Evolutionary conservation across 2,797 vertebrate species (phyloP).

Genomic region (Acanthopagrus latus): DNA sequence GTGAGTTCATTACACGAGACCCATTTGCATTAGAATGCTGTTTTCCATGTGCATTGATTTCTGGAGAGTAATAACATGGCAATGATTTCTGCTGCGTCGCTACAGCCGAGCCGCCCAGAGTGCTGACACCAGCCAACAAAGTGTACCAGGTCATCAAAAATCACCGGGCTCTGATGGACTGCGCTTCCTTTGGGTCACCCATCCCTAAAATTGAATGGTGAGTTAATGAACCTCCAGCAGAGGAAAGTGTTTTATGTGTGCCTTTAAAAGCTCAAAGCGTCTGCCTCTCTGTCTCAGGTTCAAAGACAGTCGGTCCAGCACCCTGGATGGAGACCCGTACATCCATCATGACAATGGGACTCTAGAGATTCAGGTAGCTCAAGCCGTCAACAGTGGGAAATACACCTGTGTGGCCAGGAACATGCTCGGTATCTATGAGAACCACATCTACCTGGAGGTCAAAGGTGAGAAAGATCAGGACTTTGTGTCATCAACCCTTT

Average conservation of each 20-base stretch:
- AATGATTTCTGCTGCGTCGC: conserved; percentile 53
- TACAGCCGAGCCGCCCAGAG: conserved; percentile 94
- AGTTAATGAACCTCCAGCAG: conserved; percentile 56
- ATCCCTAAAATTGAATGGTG: conserved; percentile 94
- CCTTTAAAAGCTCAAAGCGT: conserved; percentile 10
- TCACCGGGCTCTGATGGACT: conserved; percentile 89
- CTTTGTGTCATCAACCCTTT: too few relatives aligned
- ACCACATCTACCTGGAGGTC: conserved; percentile 92
- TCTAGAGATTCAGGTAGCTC: conserved; percentile 90
- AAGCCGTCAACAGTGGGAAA: conserved; percentile 88
- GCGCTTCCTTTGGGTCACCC: conserved; percentile 95
- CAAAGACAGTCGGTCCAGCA: conserved; percentile 90
- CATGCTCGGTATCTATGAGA: conserved; percentile 90
- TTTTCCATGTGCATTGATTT: conserved; percentile 47
- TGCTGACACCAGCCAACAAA: conserved; percentile 89
- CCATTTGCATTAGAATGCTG: conserved; percentile 20
- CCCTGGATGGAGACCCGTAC: conserved; percentile 89
- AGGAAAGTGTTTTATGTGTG: background rate
- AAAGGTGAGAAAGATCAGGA: conserved; percentile 89
- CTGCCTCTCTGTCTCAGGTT: conserved; percentile 87
- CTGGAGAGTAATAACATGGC: conserved; percentile 35
- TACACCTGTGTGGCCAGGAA: conserved; percentile 95
- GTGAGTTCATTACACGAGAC: conserved; percentile 82
- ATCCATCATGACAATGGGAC: conserved; percentile 92
- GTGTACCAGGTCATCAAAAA: conserved; percentile 94